These are phyloP conservation scores for Notarius quadriscutis DNA, from an alignment of 2,113 vertebrate species.

Conservation along the genomic window DNA sequence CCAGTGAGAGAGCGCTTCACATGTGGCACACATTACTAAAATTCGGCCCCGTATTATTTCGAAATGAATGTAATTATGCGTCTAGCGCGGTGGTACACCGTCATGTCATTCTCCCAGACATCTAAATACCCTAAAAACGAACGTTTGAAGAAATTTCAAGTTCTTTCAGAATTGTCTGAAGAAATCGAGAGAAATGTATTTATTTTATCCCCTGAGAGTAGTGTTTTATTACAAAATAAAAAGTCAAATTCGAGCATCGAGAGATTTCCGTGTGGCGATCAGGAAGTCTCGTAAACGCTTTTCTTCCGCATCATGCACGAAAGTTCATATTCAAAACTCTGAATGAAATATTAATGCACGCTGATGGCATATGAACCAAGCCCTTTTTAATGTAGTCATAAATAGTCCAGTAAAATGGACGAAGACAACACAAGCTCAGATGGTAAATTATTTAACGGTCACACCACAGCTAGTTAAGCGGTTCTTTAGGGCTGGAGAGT, in stretches of 20 bases:
- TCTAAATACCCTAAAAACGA: slow-evolving; percentile 55
- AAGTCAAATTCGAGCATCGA: background rate
- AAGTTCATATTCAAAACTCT: slow-evolving; percentile 12
- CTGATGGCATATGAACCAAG: slow-evolving; percentile 7
- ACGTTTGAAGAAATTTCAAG: background rate
- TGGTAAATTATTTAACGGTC: slow-evolving; percentile 16
- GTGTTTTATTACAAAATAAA: background rate
- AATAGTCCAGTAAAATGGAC: slow-evolving; percentile 1
- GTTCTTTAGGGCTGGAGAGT: background rate
- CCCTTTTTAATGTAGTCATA: background rate
- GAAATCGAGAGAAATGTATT: background rate
- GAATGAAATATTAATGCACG: background rate
- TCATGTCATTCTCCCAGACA: background rate
- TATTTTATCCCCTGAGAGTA: slow-evolving; percentile 49
- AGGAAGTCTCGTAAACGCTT: background rate
- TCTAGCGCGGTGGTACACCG: slow-evolving; percentile 61
- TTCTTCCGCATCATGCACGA: background rate
- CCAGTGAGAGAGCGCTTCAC: slow-evolving; percentile 65
- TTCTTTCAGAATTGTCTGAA: background rate
- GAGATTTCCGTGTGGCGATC: background rate
- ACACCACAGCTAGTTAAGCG: background rate
- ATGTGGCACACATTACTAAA: slow-evolving; percentile 76
- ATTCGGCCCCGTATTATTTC: slow-evolving; percentile 70
- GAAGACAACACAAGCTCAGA: background rate
- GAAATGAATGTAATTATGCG: slow-evolving; percentile 76